Conservation (phyloP, 2,113 vertebrate genomes). For the Perccottus glenii region DNA sequence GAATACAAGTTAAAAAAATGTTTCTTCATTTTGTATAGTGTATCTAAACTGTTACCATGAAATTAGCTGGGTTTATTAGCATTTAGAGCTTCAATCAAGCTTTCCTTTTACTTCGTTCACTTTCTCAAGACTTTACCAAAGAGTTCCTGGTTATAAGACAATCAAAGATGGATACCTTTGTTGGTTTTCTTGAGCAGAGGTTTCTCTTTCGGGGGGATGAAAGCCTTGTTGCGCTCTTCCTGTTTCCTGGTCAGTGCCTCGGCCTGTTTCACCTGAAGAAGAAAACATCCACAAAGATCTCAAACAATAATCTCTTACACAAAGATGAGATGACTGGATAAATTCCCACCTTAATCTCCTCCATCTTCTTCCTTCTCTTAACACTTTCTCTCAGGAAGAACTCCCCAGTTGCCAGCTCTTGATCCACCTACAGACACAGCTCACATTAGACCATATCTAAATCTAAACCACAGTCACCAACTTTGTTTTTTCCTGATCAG, state of each 20-base stretch:
- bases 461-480: too few relatives aligned
- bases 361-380: conserved; percentile 88
- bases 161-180: conserved; percentile 79
- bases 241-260: conserved; percentile 88
- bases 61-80: too few relatives aligned
- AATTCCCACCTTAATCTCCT: conserved; percentile 87
- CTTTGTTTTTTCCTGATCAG: background rate
- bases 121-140: too few relatives aligned
- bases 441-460: background rate
- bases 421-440: conserved; percentile 82
- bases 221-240: conserved; percentile 93
- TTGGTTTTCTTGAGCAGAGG: conserved; percentile 79
- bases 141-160: too few relatives aligned
- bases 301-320: too few relatives aligned
- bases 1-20: too few relatives aligned
- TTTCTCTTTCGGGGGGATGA: conserved; percentile 96
- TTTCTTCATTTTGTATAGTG: too few relatives aligned
- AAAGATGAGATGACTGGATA: too few relatives aligned
- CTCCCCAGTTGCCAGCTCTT: conserved; percentile 92
- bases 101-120: too few relatives aligned
- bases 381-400: conserved; percentile 93
- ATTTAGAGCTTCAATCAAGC: too few relatives aligned
- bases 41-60: too few relatives aligned
- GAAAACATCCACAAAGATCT: background rate
- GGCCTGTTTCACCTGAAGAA: conserved; percentile 87